phyloP scores from a whole-genome alignment of 2,888 invertebrate genomes.

The Dasypolia templi region DNA sequence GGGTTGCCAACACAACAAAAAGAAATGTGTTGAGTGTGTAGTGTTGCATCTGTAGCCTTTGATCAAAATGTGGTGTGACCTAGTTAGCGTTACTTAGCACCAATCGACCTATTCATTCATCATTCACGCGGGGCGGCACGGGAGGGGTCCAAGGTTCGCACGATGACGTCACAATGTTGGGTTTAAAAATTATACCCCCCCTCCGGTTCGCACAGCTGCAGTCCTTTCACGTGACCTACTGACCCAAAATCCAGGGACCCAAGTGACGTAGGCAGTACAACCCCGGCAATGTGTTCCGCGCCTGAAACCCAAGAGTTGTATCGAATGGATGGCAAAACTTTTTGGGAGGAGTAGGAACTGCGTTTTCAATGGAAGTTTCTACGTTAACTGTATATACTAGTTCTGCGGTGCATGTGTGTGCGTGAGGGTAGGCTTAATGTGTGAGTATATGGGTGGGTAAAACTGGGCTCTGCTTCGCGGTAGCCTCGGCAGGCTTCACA shows the following conservation, averaged over 20 bases:
- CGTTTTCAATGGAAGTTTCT: slow-evolving; percentile 86
- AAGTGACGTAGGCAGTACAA: slow-evolving; percentile 88
- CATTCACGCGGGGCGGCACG: slow-evolving; percentile 78
- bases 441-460: slow-evolving; percentile 63
- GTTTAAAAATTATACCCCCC: slow-evolving; percentile 82
- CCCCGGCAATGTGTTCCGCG: slow-evolving; percentile 71
- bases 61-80: slow-evolving; percentile 66
- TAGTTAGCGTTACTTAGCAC: slow-evolving; percentile 75
- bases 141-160: slow-evolving; percentile 78
- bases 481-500: slow-evolving; percentile 63
- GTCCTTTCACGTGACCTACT: slow-evolving; percentile 88
- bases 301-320: slow-evolving; percentile 38
- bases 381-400: slow-evolving; percentile 73
- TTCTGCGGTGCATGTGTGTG: slow-evolving; percentile 56
- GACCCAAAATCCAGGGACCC: slow-evolving; percentile 84
- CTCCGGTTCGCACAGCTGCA: slow-evolving; percentile 80
- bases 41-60: slow-evolving; percentile 26
- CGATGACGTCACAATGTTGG: slow-evolving; percentile 84
- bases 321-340: slow-evolving; percentile 72
- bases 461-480: slow-evolving; percentile 64
- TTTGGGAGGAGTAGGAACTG: slow-evolving; percentile 68
- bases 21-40: slow-evolving; percentile 3
- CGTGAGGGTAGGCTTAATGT: slow-evolving; percentile 63
- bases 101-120: slow-evolving; percentile 87
- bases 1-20: background rate